These are phyloP conservation scores for Aphodius granarius DNA, from an alignment of 2,888 invertebrate genomes.

Conservation along the genomic window DNA sequence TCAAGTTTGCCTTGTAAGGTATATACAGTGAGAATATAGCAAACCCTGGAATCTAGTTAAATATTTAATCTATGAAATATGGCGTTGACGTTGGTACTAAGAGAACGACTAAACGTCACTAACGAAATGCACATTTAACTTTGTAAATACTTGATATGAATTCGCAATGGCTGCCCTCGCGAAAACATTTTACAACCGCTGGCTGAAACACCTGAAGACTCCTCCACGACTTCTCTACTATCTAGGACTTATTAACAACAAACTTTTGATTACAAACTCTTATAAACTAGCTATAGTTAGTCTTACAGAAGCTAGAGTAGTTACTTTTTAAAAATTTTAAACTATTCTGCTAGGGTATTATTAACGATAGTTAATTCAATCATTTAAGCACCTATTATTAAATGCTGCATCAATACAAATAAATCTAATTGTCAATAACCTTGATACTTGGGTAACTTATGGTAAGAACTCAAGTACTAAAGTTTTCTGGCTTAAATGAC, in stretches of 20 bases:
- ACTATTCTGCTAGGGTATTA: background rate
- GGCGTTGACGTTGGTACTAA: constrained; percentile 16
- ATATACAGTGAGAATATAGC: background rate
- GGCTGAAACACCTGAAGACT: background rate
- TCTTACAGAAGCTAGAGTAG: background rate
- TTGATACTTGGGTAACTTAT: no score
- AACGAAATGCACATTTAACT: background rate
- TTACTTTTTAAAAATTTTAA: background rate
- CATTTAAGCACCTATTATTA: no score
- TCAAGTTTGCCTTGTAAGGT: no score
- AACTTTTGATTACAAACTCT: background rate
- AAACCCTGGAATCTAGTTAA: background rate
- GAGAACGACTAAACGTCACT: background rate
- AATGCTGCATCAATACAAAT: no score
- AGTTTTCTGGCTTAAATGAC: no score
- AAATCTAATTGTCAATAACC: no score
- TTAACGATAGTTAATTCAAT: background rate
- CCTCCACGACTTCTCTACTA: background rate
- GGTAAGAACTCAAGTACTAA: no score
- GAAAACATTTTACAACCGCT: background rate
- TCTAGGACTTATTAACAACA: background rate
- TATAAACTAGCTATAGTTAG: background rate
- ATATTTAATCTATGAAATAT: constrained; percentile 32
- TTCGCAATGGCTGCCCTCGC: background rate
- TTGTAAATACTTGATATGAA: background rate